phyloP scores from a whole-genome alignment of 1,140 invertebrate genomes.

The Drosophila santomea region DNA sequence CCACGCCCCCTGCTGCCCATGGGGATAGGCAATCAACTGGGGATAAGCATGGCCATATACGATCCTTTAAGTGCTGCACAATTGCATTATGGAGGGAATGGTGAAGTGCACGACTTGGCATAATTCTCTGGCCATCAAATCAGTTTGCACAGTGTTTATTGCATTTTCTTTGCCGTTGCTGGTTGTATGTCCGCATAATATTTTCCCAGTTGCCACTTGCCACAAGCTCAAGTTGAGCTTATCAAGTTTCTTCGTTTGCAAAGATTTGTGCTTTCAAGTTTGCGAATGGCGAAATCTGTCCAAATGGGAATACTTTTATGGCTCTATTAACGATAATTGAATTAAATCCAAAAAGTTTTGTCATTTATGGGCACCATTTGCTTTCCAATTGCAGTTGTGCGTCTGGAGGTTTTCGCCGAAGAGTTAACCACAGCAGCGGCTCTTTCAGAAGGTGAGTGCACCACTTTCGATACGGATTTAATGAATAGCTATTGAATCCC shows the following conservation, averaged over 20 bases:
- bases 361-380: not conserved
- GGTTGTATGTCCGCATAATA: constrained; percentile 9
- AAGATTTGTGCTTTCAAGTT: constrained; percentile 1
- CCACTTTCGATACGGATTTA: not conserved
- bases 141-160: constrained; percentile 31
- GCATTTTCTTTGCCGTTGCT: not conserved
- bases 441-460: constrained; percentile 74
- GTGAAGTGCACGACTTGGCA: constrained; percentile 33
- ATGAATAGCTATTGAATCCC: not conserved
- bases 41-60: constrained; percentile 27
- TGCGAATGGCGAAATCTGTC: not conserved
- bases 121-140: constrained; percentile 35
- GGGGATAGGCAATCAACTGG: constrained; percentile 14
- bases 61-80: constrained; percentile 40
- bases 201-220: constrained; percentile 33
- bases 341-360: not conserved
- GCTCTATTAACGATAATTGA: not conserved
- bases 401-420: constrained; percentile 59
- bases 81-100: constrained; percentile 22
- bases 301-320: not conserved
- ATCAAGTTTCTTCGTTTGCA: not conserved
- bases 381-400: constrained; percentile 47
- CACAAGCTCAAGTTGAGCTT: constrained; percentile 7
- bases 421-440: constrained; percentile 64
- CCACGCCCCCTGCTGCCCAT: not conserved